Conservation (phyloP, 2,797 vertebrate species). For the Galagoides demidoff region DNA sequence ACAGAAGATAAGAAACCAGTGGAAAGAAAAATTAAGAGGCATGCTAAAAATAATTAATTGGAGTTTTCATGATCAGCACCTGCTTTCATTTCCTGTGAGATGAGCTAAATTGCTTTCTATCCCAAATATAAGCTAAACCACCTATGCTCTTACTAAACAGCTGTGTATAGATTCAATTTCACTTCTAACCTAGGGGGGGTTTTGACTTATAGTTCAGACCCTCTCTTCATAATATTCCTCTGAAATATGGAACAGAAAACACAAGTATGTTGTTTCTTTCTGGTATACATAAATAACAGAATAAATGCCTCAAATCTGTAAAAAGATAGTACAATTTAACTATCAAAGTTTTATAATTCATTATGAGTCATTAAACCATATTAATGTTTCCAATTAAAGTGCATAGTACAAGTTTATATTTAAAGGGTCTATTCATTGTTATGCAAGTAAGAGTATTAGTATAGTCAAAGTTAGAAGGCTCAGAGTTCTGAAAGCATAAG, state of each 20-base stretch:
- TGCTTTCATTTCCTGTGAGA: conserved; percentile 66
- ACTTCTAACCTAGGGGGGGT: conserved; percentile 41
- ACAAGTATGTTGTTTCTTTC: conserved; percentile 61
- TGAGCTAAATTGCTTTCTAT: conserved; percentile 56
- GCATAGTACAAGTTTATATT: background rate
- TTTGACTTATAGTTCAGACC: conserved; percentile 48
- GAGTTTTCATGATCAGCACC: conserved; percentile 27
- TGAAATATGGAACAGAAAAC: conserved; percentile 64
- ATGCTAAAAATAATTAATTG: conserved; percentile 84
- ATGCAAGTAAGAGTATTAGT: conserved; percentile 8
- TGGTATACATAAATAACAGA: conserved; percentile 54
- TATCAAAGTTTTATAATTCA: conserved; percentile 51
- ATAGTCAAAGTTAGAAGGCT: background rate
- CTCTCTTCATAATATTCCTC: conserved; percentile 46
- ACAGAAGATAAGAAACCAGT: conserved; percentile 92
- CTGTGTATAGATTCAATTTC: conserved; percentile 48
- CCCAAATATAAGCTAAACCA: conserved; percentile 50
- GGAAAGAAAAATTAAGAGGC: conserved; percentile 89
- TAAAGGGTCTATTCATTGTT: conserved; percentile 51
- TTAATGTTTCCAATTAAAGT: conserved; percentile 68
- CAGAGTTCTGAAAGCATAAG: conserved; percentile 3
- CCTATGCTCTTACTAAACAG: conserved; percentile 4
- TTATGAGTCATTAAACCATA: conserved; percentile 47
- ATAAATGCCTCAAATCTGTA: conserved; percentile 53
- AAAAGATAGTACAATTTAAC: conserved; percentile 55